phyloP scores from a whole-genome alignment of 2,113 vertebrate genomes.

The Perca fluviatilis region DNA sequence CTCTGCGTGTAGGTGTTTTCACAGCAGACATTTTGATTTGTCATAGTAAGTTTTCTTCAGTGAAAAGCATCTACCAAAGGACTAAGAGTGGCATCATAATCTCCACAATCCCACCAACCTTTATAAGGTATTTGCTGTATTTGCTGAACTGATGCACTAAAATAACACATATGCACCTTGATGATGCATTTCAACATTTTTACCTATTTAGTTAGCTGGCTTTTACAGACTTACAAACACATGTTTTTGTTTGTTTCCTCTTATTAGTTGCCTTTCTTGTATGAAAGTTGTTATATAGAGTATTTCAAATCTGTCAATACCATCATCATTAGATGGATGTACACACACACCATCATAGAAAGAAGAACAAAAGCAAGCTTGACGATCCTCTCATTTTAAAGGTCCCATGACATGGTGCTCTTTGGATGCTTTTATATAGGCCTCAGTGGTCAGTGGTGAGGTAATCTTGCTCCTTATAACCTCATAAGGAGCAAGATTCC shows the following conservation, averaged over 20 bases:
- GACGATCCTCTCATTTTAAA: constrained; percentile 23
- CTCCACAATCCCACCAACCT: not conserved
- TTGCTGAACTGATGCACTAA: not conserved
- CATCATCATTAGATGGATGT: not conserved
- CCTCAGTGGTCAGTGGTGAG: too few species aligned
- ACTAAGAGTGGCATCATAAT: not conserved
- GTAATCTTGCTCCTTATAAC: too few species aligned
- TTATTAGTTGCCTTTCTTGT: not conserved
- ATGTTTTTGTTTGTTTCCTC: not conserved
- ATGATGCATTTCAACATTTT: not conserved
- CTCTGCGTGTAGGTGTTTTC: not conserved
- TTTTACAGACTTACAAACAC: not conserved
- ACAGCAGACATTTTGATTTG: not conserved
- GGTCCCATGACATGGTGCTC: too few species aligned
- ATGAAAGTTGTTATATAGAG: not conserved
- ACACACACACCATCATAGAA: not conserved
- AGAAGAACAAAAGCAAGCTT: constrained; percentile 26
- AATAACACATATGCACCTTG: not conserved
- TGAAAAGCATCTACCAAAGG: not conserved
- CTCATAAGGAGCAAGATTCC: too few species aligned
- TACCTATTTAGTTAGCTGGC: not conserved
- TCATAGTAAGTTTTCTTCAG: not conserved
- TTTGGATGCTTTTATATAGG: too few species aligned
- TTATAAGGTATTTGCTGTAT: not conserved
- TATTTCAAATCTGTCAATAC: not conserved